Conservation (phyloP, 2,113 vertebrate species). For the Paedocypris sp. region DNA sequence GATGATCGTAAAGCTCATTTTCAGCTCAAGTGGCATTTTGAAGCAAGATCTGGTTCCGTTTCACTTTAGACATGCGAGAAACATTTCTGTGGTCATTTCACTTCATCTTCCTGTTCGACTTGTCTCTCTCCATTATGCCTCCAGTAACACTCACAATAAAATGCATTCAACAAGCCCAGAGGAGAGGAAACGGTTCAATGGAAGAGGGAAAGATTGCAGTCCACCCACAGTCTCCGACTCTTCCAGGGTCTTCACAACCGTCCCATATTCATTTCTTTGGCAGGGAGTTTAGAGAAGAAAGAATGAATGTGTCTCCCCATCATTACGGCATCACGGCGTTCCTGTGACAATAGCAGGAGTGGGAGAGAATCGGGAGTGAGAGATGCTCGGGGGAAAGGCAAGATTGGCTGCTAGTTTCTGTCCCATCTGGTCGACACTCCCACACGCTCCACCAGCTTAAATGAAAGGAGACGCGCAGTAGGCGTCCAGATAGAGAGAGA, state of each 20-base stretch:
- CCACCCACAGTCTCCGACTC: conserved; percentile 8
- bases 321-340: conserved; percentile 21
- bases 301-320: conserved; percentile 26
- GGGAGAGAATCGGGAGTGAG: conserved; percentile 20
- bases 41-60: no score
- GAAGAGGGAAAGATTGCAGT: neutral
- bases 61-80: no score
- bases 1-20: no score
- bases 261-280: conserved; percentile 11
- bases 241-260: conserved; percentile 2
- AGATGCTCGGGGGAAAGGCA: conserved; percentile 14
- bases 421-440: conserved; percentile 42
- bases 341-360: conserved; percentile 25
- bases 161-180: neutral
- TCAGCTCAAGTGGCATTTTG: no score
- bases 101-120: no score
- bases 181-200: neutral
- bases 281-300: conserved; percentile 7
- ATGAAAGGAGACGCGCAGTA: conserved; percentile 29
- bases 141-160: neutral
- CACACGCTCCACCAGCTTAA: conserved; percentile 31
- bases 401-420: conserved; percentile 30
- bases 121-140: neutral
- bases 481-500: conserved; percentile 7
- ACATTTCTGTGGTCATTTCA: no score